Conservation (phyloP, 2,888 invertebrate species). For the Notocelia uddmanniana region DNA sequence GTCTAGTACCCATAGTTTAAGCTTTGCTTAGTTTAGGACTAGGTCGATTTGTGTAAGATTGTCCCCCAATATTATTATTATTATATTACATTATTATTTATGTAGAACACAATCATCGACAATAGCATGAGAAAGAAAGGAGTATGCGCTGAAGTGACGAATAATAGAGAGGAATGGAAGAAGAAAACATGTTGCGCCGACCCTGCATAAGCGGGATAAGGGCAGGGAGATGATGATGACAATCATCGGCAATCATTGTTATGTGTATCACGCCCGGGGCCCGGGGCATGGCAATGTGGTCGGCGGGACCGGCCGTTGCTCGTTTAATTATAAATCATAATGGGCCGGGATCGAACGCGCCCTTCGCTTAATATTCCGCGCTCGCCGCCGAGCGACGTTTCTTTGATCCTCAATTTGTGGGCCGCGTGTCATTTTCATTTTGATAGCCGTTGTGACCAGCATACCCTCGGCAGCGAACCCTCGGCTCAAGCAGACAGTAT, state of each 20-base stretch:
- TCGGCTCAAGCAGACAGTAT: not conserved
- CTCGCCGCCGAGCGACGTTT: slow-evolving; percentile 54
- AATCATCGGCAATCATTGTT: slow-evolving; percentile 2
- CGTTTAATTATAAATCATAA: slow-evolving; percentile 27
- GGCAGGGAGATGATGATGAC: too few relatives aligned
- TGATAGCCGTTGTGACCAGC: slow-evolving; percentile 56
- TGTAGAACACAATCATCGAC: too few relatives aligned
- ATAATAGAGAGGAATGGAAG: too few relatives aligned
- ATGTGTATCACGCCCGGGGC: slow-evolving; percentile 13
- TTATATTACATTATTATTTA: too few relatives aligned
- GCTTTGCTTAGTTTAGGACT: too few relatives aligned
- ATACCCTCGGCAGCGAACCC: slow-evolving; percentile 48
- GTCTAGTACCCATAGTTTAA: too few relatives aligned
- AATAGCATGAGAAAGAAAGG: too few relatives aligned
- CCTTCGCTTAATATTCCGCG: slow-evolving; percentile 28
- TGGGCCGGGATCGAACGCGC: slow-evolving; percentile 1
- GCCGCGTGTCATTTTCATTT: slow-evolving; percentile 62
- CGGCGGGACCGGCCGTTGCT: slow-evolving; percentile 12
- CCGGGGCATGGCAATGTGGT: not conserved
- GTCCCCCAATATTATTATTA: too few relatives aligned
- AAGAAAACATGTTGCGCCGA: too few relatives aligned
- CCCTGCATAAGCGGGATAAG: too few relatives aligned
- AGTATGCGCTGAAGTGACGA: too few relatives aligned
- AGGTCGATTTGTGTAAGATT: too few relatives aligned
- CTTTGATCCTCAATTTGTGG: slow-evolving; percentile 71